Base-by-base conservation (phyloP, 2,113 vertebrate genomes). In the Rhinichthys klamathensis region DNA sequence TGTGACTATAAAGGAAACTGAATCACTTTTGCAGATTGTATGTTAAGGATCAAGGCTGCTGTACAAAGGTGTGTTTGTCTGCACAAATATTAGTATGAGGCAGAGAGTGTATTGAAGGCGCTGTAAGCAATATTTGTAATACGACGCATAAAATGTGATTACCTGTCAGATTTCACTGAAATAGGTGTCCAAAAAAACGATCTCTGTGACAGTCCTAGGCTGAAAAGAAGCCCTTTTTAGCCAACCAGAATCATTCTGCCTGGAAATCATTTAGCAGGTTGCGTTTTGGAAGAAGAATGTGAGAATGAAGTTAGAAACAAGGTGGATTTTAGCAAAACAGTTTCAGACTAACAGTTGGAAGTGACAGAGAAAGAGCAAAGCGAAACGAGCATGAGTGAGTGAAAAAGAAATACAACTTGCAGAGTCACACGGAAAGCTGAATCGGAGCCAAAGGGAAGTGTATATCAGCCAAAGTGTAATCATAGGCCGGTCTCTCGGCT, bases 381-480 rank as follows among this genome's bases (percentile, higher is more conserved):
- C 41, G 25, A 38, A 65, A 13, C 44, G 32, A 44, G 79, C 16
- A 30, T 77, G 27, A 81, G 51, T 30, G 49, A 63, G 25, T 6
- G 58, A 81, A 44, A 63, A 70, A 51, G 38, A 54, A 65, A 61
- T 63, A 61, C n/a, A 38, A 65, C 44, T 49, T 13, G 32, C n/a
- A 23, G 7, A 69, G 49, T 44, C 35, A 25, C 58, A 77, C 32
- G 23, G 41, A 30, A 49, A 78, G 79, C 35, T 87, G 80, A 90
- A 73, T 84, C 49, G 32, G 25, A 58, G 84, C 84, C 87, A 86
- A 89, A 77, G 79, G 44, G 87, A 89, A 88, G 56, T 86, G 85
- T 84, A 72, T 82, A 84, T 87, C 84, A 89, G 85, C 85, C 85
- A 87, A 87, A 86, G 85, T 82, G 85, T 85, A 87, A 87, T 87